Percentiles rank a stretch among this genome's conserved stretches.
Evolutionary conservation across 1,140 invertebrate genomes (phyloP).

Genomic region (Bombus huntii): DNA sequence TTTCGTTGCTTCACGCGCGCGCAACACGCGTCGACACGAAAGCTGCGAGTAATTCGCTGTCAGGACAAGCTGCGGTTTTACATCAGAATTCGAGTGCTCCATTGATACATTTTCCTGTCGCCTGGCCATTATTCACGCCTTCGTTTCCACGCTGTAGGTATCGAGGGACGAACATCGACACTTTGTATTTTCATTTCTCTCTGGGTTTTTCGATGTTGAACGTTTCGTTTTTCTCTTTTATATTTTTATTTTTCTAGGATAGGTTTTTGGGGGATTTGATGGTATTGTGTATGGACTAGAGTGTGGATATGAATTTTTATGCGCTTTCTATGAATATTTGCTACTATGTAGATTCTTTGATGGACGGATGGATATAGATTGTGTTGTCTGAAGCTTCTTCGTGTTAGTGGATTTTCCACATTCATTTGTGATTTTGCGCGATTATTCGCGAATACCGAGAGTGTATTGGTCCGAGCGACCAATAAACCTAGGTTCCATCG

Average conservation of each 20-base stretch:
- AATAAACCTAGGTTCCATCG: too few relatives aligned
- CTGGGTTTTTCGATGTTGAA: background rate
- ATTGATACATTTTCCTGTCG: constrained; percentile 55
- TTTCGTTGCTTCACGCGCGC: constrained; percentile 57
- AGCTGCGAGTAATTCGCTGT: constrained; percentile 77
- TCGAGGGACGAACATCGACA: background rate
- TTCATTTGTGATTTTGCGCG: background rate
- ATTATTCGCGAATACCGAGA: too few relatives aligned
- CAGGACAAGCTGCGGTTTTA: constrained; percentile 79
- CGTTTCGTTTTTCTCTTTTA: background rate
- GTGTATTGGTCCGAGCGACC: too few relatives aligned
- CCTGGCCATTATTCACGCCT: constrained; percentile 1
- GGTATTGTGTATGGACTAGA: background rate
- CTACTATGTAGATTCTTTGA: background rate
- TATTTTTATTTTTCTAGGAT: background rate
- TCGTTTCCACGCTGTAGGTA: background rate
- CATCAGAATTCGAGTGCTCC: constrained; percentile 73
- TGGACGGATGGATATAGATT: background rate
- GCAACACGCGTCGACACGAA: constrained; percentile 55
- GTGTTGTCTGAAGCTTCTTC: background rate
- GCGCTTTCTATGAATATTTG: background rate
- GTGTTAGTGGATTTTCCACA: background rate
- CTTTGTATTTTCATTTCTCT: background rate
- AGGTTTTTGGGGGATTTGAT: background rate
- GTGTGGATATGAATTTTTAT: background rate